These are phyloP conservation scores for Elaeidobius kamerunicus DNA, from an alignment of 2,888 invertebrate genomes.

Conservation along the genomic window DNA sequence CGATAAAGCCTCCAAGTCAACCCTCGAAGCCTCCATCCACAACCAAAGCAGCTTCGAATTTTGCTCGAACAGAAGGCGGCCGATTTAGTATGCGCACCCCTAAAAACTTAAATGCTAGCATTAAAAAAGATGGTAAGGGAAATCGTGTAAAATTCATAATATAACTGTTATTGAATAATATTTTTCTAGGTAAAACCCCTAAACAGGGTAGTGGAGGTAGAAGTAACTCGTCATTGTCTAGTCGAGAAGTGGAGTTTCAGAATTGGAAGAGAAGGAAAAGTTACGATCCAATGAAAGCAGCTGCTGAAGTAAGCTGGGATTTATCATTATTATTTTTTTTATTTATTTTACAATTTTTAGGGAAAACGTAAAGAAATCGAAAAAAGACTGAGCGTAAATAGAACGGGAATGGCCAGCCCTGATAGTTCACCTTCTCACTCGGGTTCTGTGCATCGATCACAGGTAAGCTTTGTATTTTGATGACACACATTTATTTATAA, in stretches of 20 bases:
- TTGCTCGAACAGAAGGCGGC: conserved; percentile 61
- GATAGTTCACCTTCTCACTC: conserved; percentile 51
- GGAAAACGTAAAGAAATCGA: conserved; percentile 53
- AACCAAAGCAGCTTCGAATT: conserved; percentile 40
- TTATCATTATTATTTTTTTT: neutral
- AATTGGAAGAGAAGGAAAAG: conserved; percentile 95
- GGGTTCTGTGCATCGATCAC: conserved; percentile 50
- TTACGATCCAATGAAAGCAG: conserved; percentile 93
- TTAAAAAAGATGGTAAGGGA: conserved; percentile 38
- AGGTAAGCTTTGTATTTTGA: conserved; percentile 42
- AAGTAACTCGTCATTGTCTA: conserved; percentile 67
- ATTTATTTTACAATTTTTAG: conserved; percentile 3
- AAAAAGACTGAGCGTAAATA: conserved; percentile 43
- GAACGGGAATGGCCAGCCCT: conserved; percentile 32
- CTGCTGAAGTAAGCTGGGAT: conserved; percentile 68
- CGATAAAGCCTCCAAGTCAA: no score
- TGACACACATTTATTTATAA: no score
- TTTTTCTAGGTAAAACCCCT: conserved; percentile 17
- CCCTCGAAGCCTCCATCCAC: conserved; percentile 8
- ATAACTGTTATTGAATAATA: no score
- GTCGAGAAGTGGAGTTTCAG: conserved; percentile 82
- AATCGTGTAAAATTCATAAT: no score
- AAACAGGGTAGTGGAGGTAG: conserved; percentile 51
- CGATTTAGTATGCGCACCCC: conserved; percentile 61
- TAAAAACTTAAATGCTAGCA: conserved; percentile 43